phyloP scores from a whole-genome alignment of 2,888 invertebrate genomes.

The Tenthredo scrophulariae region DNA sequence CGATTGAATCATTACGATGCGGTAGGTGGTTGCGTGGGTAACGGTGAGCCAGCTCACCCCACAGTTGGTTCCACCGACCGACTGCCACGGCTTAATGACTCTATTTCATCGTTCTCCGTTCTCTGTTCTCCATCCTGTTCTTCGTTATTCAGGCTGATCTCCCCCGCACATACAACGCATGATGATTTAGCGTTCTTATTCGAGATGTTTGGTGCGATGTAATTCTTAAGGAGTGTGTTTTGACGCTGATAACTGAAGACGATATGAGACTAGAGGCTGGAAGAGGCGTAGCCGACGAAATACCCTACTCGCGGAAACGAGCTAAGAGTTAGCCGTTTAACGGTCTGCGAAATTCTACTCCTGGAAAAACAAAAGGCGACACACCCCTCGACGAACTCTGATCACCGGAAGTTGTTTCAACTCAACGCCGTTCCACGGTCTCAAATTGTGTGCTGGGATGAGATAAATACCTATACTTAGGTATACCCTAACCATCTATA shows the following conservation, averaged over 20 bases:
- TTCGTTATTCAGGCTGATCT: neutral
- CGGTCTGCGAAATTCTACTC: constrained; percentile 34
- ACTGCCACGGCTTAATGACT: constrained; percentile 39
- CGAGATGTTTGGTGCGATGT: neutral
- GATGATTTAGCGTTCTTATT: neutral
- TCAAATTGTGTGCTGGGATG: constrained; percentile 10
- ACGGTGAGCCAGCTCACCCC: constrained; percentile 36
- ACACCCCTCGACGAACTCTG: neutral
- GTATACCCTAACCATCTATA: neutral
- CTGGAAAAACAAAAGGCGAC: constrained; percentile 36
- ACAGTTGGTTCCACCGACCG: constrained; percentile 16
- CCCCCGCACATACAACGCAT: neutral
- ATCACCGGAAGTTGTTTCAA: constrained; percentile 49
- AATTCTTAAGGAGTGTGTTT: neutral
- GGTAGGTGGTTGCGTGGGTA: constrained; percentile 52
- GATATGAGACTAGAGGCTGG: neutral
- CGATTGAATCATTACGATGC: constrained; percentile 52
- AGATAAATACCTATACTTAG: constrained; percentile 27
- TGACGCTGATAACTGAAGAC: neutral
- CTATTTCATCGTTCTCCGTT: constrained; percentile 36
- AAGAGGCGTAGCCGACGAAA: neutral
- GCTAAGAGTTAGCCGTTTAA: neutral
- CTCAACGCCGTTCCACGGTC: constrained; percentile 23
- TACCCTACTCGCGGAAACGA: constrained; percentile 2
- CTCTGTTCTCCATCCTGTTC: neutral